Base-by-base conservation (phyloP, 2,888 invertebrate genomes). In the Carcina quercana region DNA sequence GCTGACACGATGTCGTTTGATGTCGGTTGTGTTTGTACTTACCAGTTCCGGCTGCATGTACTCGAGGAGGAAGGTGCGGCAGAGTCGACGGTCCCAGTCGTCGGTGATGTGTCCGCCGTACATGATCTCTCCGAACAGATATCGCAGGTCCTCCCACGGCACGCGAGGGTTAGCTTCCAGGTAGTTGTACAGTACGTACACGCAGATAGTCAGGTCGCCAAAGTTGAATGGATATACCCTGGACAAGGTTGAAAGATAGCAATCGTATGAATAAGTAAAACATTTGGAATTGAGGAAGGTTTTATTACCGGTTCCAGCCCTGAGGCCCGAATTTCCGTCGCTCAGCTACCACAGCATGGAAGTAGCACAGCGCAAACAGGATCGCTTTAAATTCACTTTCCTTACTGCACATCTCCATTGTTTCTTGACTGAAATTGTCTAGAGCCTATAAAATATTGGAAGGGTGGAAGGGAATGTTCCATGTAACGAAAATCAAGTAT, bases 91-190 rank as follows among this genome's bases (percentile, higher is more conserved):
- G 68, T 97, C 97, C 95, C 96, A 97, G 68, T 97, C 97, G 59
- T 97, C 97, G 0, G 97, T 97, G 52, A 97, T 97, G 61, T 97
- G 97, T 0, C 97, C 97, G 1, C 97, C 97, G 59, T 97, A 97
- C 97, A 97, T 97, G 50, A 97, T 97, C 79, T 97, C 97, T 0
- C 97, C 97, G 62, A 97, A 97, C 12, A 97, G 82, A 67, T 97
- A 97, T 1, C 97, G 88, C 49, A 97, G 74, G 76, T 97, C 97
- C 68, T 97, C 97, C 95, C 95, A 97, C 0, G 97, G 97, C 4
- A 96, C 92, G 46, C 91, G 89, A 24, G 87, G 89, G 54, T 94
- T 96, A 32, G 91, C 93, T 61, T 97, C 97, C 61, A 97, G 73
- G 69, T 97, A 97, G 73, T 97, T 97, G 67, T 87, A 93, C 11